Percentiles rank a stretch among this genome's conserved stretches.
These are phyloP conservation scores for Halcyon badia DNA, from an alignment of 2,797 vertebrate genomes.

Conservation along the genomic window DNA sequence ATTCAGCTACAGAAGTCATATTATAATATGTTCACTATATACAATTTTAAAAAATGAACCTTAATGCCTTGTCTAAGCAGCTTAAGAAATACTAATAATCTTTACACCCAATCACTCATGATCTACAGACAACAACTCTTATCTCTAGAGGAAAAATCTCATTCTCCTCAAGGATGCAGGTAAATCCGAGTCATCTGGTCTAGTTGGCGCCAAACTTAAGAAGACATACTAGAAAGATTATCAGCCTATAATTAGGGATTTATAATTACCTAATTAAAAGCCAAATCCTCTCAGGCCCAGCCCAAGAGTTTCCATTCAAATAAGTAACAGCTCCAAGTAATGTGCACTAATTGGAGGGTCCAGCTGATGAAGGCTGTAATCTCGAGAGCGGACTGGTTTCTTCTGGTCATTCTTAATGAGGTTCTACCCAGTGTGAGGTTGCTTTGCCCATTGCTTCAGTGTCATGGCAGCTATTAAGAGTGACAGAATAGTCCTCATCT, in stretches of 20 bases:
- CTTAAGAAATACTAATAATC: conserved; percentile 35
- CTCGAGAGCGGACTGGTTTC: conserved; percentile 78
- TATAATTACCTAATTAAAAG: conserved; percentile 89
- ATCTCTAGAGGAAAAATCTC: conserved; percentile 61
- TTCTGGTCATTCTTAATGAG: conserved; percentile 74
- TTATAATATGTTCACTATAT: neutral
- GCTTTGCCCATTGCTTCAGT: neutral
- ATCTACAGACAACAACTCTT: conserved; percentile 39
- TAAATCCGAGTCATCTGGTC: conserved; percentile 66
- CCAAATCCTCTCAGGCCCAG: conserved; percentile 75
- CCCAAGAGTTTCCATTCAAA: conserved; percentile 65
- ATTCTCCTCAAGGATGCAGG: conserved; percentile 52
- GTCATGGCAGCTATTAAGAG: neutral
- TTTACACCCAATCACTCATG: conserved; percentile 24
- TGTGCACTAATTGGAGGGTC: conserved; percentile 13
- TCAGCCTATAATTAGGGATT: conserved; percentile 85
- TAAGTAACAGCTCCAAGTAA: neutral
- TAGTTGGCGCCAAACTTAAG: conserved; percentile 78
- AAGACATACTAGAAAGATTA: conserved; percentile 84
- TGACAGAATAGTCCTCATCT: conserved; percentile 12
- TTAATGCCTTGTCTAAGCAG: conserved; percentile 1
- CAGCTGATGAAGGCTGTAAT: conserved; percentile 63
- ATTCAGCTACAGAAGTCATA: neutral
- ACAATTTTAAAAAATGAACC: neutral
- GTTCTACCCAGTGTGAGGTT: conserved; percentile 48